phyloP scores from a whole-genome alignment of 2,797 vertebrate species.

The Danio choprae region DNA sequence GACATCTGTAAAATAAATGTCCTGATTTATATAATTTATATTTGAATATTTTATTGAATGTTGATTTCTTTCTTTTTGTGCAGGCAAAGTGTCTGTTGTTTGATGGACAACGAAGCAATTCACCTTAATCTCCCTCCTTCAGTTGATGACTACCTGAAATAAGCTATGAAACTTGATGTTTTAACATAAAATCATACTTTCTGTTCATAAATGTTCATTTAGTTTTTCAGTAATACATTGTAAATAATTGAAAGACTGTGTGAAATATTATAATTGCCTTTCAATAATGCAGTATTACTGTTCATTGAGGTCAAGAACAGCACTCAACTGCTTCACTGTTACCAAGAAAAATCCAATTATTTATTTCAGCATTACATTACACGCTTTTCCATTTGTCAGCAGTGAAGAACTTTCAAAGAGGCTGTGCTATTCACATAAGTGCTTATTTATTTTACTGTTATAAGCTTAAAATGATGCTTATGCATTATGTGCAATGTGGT shows the following conservation, averaged over 20 bases:
- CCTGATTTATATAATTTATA: not conserved
- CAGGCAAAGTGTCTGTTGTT: conserved; percentile 82
- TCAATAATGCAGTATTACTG: conserved; percentile 35
- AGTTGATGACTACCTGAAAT: not conserved
- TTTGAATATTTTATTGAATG: not conserved
- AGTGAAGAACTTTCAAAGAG: conserved; percentile 20
- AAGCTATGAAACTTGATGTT: conserved; percentile 7
- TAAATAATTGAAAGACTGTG: not conserved
- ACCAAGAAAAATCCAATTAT: conserved; percentile 5
- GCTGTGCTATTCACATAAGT: not conserved
- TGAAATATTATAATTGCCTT: conserved; percentile 11
- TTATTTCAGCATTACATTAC: conserved; percentile 5
- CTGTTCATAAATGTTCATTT: not conserved
- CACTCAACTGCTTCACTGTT: conserved; percentile 13
- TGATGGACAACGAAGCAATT: conserved; percentile 68
- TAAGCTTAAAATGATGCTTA: not conserved
- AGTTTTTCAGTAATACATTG: conserved; percentile 6
- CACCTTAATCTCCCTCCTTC: not conserved
- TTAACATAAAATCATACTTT: not conserved
- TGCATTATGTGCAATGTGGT: conserved; percentile 40
- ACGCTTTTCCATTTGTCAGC: conserved; percentile 21
- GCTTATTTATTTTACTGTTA: conserved; percentile 3
- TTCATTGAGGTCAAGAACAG: conserved; percentile 17
- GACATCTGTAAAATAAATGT: not conserved
- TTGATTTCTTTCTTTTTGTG: conserved; percentile 53